Evolutionary conservation across 2,113 vertebrate species (phyloP).

Genomic region (Chaetodon auriga): DNA sequence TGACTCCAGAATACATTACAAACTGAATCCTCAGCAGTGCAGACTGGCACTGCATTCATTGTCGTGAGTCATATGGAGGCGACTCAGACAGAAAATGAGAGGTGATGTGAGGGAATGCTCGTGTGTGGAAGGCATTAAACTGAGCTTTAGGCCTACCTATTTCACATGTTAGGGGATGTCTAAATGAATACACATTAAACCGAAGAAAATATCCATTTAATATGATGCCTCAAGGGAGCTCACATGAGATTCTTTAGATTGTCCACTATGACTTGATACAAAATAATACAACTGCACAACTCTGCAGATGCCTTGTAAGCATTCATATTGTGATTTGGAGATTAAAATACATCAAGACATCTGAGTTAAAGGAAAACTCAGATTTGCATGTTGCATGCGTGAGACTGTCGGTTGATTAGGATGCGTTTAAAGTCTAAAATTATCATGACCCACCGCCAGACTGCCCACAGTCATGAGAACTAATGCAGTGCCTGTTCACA

Average conservation of each 20-base stretch:
- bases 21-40: constrained; percentile 22
- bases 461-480: too few relatives aligned
- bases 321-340: neutral
- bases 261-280: neutral
- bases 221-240: neutral
- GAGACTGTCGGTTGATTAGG: too few relatives aligned
- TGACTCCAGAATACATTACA: constrained; percentile 26
- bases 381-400: too few relatives aligned
- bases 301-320: neutral
- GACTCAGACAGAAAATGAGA: constrained; percentile 32
- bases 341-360: too few relatives aligned
- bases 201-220: neutral
- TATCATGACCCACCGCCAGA: too few relatives aligned
- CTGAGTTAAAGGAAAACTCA: too few relatives aligned
- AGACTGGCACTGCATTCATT: constrained; percentile 7
- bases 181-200: constrained; percentile 1
- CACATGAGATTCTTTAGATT: neutral
- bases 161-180: neutral
- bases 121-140: constrained; percentile 13
- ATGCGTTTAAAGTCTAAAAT: too few relatives aligned
- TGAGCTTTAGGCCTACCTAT: neutral
- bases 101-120: constrained; percentile 45
- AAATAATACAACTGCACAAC: neutral
- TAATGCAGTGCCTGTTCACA: too few relatives aligned
- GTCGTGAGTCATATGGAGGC: constrained; percentile 62